phyloP scores from a whole-genome alignment of 2,113 vertebrate species.

The Geococcyx californianus region DNA sequence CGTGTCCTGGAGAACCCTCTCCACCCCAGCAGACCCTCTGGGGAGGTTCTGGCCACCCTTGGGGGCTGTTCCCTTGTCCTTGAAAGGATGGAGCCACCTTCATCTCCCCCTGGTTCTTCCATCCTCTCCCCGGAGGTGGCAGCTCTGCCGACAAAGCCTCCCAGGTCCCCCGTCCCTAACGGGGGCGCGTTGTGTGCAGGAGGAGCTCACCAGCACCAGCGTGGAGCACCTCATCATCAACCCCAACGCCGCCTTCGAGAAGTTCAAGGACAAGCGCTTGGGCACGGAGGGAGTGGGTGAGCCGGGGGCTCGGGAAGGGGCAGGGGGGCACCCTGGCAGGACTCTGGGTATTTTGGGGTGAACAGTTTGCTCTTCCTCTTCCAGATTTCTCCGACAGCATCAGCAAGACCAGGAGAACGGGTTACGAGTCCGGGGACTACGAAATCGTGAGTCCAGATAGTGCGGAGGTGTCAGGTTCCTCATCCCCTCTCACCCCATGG shows the following conservation, averaged over 20 bases:
- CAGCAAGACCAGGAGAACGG: slow-evolving; percentile 85
- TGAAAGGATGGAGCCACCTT: background rate
- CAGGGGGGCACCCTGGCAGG: background rate
- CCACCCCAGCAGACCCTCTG: no score
- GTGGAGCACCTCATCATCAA: slow-evolving; percentile 97
- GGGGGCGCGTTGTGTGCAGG: slow-evolving; percentile 65
- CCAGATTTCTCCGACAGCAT: slow-evolving; percentile 95
- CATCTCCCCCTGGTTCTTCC: background rate
- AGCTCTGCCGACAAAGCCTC: background rate
- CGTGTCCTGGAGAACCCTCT: background rate
- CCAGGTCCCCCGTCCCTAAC: background rate
- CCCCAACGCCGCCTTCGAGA: slow-evolving; percentile 96
- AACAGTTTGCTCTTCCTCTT: background rate
- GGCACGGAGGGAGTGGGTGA: slow-evolving; percentile 90
- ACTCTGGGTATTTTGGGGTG: background rate
- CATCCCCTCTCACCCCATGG: rapidly evolving
- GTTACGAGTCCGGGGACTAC: slow-evolving; percentile 92
- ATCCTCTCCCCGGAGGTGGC: background rate
- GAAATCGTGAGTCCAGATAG: slow-evolving; percentile 81
- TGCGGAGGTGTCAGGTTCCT: background rate
- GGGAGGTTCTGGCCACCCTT: background rate
- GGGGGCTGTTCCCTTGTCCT: background rate
- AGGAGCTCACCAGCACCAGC: slow-evolving; percentile 94
- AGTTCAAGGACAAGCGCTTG: slow-evolving; percentile 95
- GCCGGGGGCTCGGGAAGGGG: background rate